Percentiles rank a stretch among this genome's conserved stretches.
phyloP scores from a whole-genome alignment of 2,113 vertebrate genomes.

The Tychaedon coryphoeus region DNA sequence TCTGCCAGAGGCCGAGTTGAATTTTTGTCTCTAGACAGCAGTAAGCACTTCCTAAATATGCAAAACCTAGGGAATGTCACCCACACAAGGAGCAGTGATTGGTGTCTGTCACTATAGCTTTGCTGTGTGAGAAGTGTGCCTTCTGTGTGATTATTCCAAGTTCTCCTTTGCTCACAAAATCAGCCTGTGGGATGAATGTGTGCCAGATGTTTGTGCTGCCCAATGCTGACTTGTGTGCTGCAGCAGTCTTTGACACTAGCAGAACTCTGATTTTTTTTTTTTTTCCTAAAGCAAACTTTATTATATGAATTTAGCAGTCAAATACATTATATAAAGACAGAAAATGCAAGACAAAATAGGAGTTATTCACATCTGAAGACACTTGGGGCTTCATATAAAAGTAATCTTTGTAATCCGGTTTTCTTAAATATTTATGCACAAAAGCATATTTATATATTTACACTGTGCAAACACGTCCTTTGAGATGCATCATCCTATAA shows the following conservation, averaged over 20 bases:
- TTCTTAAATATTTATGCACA: slow-evolving; percentile 74
- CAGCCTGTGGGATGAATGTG: not conserved
- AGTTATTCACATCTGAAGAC: slow-evolving; percentile 57
- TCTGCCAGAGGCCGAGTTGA: not conserved
- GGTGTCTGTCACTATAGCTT: not conserved
- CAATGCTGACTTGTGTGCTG: not conserved
- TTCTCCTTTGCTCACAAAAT: not conserved
- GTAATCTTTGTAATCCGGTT: slow-evolving; percentile 66
- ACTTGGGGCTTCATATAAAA: slow-evolving; percentile 57
- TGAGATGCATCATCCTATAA: not conserved
- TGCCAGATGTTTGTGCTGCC: not conserved
- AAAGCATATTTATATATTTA: slow-evolving; percentile 67
- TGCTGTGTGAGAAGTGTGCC: not conserved
- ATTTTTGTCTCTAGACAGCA: not conserved
- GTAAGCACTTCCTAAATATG: not conserved
- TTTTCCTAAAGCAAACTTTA: slow-evolving; percentile 65
- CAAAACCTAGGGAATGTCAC: not conserved
- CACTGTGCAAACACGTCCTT: slow-evolving; percentile 27
- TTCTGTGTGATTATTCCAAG: not conserved
- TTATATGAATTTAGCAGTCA: slow-evolving; percentile 56
- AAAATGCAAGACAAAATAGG: slow-evolving; percentile 24
- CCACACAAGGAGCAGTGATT: not conserved
- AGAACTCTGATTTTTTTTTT: not conserved
- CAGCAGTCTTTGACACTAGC: not conserved
- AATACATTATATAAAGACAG: slow-evolving; percentile 60